Evolutionary conservation across 2,113 vertebrate genomes (phyloP), one percentile per base, ranked within the genome.

Genomic region (Corydoras sp.): DNA sequence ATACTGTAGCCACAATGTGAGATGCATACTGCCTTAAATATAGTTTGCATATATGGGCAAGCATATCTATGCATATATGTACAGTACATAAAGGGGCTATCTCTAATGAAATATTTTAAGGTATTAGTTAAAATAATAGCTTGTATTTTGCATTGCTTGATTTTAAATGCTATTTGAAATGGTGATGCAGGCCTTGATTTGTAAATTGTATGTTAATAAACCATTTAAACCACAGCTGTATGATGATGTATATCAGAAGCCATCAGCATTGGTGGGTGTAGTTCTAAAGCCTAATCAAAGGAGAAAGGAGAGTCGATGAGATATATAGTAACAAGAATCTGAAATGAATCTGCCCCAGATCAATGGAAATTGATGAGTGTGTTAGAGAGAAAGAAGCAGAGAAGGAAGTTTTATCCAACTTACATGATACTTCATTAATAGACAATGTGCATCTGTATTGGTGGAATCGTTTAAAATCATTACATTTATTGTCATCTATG

Each of bases 291-390:
- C 83, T 89, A 89, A 91, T 90, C 86, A 88, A 84, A 87, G 86
- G 86, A 87, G 90, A 90, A 87, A 82, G 82, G 80, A 69, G 82
- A 85, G 90, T 91, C 90, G 83, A 90, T 91, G 81, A 81, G 82
- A 87, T 88, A 79, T 84, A 88, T 89, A 81, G 80, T 86, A 88
- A 88, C 87, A 89, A 87, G 87, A 89, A 91, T 89, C 83, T 88
- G 90, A 88, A 90, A 90, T 88, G 74, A 89, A 90, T 88, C 74
- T 86, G 69, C 74, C 71, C 60, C 35, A 73, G 81, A 90, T 90
- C 88, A 87, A 91, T 83, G 74, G 29, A 69, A 73, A 71, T 32
- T 48, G 24, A 24, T 63, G 65, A 76, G 78, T 74, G 71, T 75
- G 48, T 65, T 64, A 67, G 10, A 43, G 32, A 65, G 56, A 51